Conservation (phyloP, 1,140 invertebrate genomes). For the Antheraea mylitta region DNA sequence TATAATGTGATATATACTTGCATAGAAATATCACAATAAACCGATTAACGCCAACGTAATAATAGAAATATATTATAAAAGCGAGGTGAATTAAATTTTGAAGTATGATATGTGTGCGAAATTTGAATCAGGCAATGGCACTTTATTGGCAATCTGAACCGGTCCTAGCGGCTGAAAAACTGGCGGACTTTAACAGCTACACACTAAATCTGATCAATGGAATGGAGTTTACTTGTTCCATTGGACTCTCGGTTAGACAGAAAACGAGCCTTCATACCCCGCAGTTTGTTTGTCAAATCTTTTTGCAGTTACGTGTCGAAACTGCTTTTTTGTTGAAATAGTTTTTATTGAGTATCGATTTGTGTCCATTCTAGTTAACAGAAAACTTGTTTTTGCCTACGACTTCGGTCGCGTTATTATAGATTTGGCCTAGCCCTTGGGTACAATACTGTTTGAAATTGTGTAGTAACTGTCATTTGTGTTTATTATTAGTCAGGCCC, state of each 20-base stretch:
- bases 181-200: conserved; percentile 18
- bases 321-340: neutral
- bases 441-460: too few relatives aligned
- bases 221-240: conserved; percentile 15
- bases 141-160: conserved; percentile 36
- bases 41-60: neutral
- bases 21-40: neutral
- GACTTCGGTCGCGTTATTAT: too few relatives aligned
- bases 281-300: conserved; percentile 5
- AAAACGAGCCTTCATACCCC: conserved; percentile 14
- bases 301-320: neutral
- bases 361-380: neutral
- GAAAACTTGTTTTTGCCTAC: too few relatives aligned
- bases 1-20: too few relatives aligned
- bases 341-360: neutral
- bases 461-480: too few relatives aligned
- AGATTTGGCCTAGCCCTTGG: too few relatives aligned
- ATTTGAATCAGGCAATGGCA: conserved; percentile 16
- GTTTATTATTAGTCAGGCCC: too few relatives aligned
- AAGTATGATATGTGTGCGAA: conserved; percentile 12
- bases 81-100: neutral
- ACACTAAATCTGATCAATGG: conserved; percentile 30
- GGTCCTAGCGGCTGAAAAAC: conserved; percentile 23
- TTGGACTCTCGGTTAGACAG: conserved; percentile 21
- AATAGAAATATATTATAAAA: neutral